These are phyloP conservation scores for Furcula furcula DNA, from an alignment of 2,888 invertebrate species.

Conservation along the genomic window DNA sequence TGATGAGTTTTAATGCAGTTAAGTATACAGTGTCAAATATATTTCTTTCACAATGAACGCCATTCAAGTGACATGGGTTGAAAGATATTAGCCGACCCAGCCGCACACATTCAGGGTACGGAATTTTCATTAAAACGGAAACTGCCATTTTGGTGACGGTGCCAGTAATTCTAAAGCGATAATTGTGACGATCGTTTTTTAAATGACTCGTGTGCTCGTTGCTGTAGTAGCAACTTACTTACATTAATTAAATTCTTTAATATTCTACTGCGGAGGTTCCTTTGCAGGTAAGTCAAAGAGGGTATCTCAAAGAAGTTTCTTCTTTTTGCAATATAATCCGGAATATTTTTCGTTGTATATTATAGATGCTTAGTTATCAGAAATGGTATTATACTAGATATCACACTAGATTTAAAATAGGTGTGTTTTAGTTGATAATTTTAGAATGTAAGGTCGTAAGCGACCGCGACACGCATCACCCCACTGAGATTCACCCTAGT, in stretches of 20 bases:
- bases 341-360: too few species aligned
- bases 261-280: not conserved
- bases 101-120: conserved; percentile 12
- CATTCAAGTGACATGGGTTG: conserved; percentile 29
- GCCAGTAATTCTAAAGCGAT: conserved; percentile 3
- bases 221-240: not conserved
- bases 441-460: too few species aligned
- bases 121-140: conserved; percentile 33
- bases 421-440: too few species aligned
- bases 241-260: not conserved
- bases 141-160: conserved; percentile 7
- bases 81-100: conserved; percentile 16
- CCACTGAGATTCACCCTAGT: too few species aligned
- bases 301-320: not conserved
- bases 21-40: conserved; percentile 14
- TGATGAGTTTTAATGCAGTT: too few species aligned
- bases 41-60: conserved; percentile 21
- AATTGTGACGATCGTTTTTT: conserved; percentile 5
- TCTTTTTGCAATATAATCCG: too few species aligned
- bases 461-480: too few species aligned
- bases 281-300: not conserved
- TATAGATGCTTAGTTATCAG: too few species aligned
- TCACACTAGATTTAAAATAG: too few species aligned
- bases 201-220: not conserved
- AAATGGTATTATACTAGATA: too few species aligned